phyloP scores from a whole-genome alignment of 2,888 invertebrate genomes.

The Teleogryllus oceanicus region DNA sequence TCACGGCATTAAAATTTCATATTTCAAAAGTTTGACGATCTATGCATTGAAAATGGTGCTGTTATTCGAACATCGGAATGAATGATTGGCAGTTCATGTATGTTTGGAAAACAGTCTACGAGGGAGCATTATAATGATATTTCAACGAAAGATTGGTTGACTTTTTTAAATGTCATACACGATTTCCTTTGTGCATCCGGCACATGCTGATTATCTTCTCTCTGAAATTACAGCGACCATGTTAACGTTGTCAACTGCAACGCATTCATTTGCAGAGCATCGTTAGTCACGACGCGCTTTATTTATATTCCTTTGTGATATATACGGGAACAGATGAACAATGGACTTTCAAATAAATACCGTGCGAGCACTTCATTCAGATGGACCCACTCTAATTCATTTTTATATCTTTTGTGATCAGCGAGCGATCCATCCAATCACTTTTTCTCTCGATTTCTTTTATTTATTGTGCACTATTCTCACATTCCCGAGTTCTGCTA shows the following conservation, averaged over 20 bases:
- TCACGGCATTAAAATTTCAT: too few species aligned
- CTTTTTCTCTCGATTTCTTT: not conserved
- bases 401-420: not conserved
- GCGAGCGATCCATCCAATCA: not conserved
- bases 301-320: not conserved
- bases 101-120: too few species aligned
- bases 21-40: too few species aligned
- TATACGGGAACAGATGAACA: slow-evolving; percentile 12
- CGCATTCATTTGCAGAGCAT: not conserved
- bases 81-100: too few species aligned
- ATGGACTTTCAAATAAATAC: not conserved
- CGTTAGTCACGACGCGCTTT: not conserved
- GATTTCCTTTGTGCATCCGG: not conserved
- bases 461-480: not conserved
- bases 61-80: too few species aligned
- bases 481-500: not conserved
- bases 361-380: not conserved
- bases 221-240: not conserved
- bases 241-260: not conserved
- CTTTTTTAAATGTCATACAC: not conserved
- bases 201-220: not conserved
- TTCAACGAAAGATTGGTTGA: too few species aligned
- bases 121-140: too few species aligned
- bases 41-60: too few species aligned
- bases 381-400: slow-evolving; percentile 3